Base-by-base conservation (phyloP, 2,888 invertebrate genomes). In the Quadriops clusia region DNA sequence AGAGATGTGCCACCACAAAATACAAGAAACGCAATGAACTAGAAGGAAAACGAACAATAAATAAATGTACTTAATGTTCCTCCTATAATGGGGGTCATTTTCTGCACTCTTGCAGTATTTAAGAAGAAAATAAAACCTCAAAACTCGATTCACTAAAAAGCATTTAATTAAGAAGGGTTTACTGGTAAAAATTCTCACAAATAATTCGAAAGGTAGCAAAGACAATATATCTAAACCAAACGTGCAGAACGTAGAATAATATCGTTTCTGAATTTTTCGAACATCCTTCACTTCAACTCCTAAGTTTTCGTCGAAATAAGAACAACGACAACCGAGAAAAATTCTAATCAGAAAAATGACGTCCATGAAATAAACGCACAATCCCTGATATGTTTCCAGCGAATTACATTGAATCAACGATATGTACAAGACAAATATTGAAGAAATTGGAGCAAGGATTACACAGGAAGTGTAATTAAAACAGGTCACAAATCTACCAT, bases 201-300 rank as follows among this genome's bases (percentile, higher is more conserved):
- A 17, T 3, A 37, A 10, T 9, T 45, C 43, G 7, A 44, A 26
- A n/a, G 47, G 47, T n/a, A 46, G 17, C 5, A 32, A 23, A 4
- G 39, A 38, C 3, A 46, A 21, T 7, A 45, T 11, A 15, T 44
- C 41, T 5, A 45, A 23, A 45, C 46, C 47, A 25, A 45, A 49
- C 6, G 15, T 25, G 2, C 9, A 25, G 3, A 10, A 6, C n/a
- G 36, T 31, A 9, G 27, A 33, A 7, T 37, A 22, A 23, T 45
- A 49, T n/a, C 37, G 32, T 24, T 13, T 32, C 2, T 35, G 23
- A 5, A 49, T 45, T 7, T 33, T 16, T 4, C 23, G 23, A 3
- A 39, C 41, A 14, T 42, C 37, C 2, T 5, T 37, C 8, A 47
- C 36, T 5, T 25, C 16, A 4, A 40, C 24, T 3, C 46, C 45